phyloP scores from a whole-genome alignment of 2,113 vertebrate species.

The Amazona guildingii region DNA sequence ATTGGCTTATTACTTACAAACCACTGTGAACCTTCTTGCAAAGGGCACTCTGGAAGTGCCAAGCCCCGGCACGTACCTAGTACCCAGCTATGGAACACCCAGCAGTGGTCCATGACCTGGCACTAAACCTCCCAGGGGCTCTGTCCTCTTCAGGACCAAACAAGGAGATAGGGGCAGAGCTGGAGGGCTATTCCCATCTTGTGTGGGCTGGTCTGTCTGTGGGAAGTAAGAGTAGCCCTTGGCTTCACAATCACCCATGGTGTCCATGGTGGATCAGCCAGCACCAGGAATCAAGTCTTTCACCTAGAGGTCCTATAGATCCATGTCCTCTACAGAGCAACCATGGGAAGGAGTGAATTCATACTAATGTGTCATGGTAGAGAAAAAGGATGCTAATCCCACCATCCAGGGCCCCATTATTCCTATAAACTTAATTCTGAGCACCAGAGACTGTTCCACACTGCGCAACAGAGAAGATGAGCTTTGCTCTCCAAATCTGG shows the following conservation, averaged over 20 bases:
- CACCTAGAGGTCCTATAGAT: neutral
- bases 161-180: neutral
- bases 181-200: neutral
- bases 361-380: no score
- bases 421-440: neutral
- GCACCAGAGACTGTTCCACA: neutral
- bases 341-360: neutral
- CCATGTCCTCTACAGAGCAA: neutral
- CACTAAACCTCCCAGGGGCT: neutral
- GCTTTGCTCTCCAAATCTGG: neutral
- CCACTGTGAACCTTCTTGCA: neutral
- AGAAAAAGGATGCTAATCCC: neutral
- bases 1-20: neutral
- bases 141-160: neutral
- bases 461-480: neutral
- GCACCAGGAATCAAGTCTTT: neutral
- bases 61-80: neutral
- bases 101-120: neutral
- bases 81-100: fast-evolving
- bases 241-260: neutral
- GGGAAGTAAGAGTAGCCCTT: neutral
- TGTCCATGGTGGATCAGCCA: neutral
- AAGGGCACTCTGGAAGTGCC: neutral
- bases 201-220: neutral
- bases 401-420: neutral